These are phyloP conservation scores for Trimorus sp. DNA, from an alignment of 2,888 invertebrate genomes.

Conservation along the genomic window DNA sequence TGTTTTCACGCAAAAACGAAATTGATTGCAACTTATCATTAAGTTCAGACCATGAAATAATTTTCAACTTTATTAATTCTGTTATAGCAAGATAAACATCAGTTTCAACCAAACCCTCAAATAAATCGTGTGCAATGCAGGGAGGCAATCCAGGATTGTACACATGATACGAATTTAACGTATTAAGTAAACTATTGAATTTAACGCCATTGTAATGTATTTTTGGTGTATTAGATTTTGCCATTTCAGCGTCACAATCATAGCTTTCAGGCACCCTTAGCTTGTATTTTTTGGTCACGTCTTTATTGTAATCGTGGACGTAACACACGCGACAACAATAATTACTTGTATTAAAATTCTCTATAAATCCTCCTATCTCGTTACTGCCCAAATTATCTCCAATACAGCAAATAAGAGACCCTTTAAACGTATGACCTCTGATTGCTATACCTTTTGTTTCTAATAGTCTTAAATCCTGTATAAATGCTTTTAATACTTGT, in stretches of 20 bases:
- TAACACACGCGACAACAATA: constrained; percentile 1
- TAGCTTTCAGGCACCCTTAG: not conserved
- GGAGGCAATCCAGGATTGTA: not conserved
- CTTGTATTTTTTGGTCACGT: not conserved
- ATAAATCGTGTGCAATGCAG: constrained; percentile 1
- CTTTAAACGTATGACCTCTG: not conserved
- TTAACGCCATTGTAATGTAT: not conserved
- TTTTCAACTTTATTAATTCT: constrained; percentile 51
- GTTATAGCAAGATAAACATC: constrained; percentile 65
- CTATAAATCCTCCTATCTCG: constrained; percentile 2
- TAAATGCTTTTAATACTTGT: not conserved
- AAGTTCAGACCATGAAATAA: constrained; percentile 17
- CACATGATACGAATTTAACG: not conserved
- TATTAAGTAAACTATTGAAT: not conserved
- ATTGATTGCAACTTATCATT: constrained; percentile 11
- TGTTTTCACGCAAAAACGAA: constrained; percentile 12
- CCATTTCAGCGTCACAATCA: not conserved
- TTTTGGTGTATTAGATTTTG: not conserved
- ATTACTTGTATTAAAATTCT: not conserved
- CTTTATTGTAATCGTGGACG: not conserved
- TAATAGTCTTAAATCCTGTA: not conserved
- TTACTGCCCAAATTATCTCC: not conserved
- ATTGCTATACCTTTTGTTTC: not conserved
- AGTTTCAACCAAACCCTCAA: not conserved
- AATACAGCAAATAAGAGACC: constrained; percentile 4